Evolutionary conservation across 2,113 vertebrate species (phyloP), one percentile per base, ranked within the genome.

Genomic region (Ammodytes dubius): DNA sequence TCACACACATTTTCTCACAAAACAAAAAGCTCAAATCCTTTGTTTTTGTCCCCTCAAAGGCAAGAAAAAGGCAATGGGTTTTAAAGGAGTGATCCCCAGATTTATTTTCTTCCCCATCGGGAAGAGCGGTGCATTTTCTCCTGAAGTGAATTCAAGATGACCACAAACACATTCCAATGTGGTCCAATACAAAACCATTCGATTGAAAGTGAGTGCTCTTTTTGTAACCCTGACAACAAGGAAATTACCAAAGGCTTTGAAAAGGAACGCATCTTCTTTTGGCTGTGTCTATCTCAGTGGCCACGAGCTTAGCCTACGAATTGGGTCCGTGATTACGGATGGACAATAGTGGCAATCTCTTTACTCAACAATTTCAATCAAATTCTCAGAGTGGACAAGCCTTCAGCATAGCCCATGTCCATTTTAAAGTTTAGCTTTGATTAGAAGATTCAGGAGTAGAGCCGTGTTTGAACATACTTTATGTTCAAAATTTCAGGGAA

Each of bases 21-120:
- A 80, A 87, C 73, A 85, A 86, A 88, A 59, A 86, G 72, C 79
- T 85, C 68, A 88, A 91, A 89, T 87, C 83, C 82, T 93, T 93
- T 91, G 85, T 91, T 93, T 27, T 91, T 87, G 86, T 67, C 63
- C 81, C 85, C 90, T 90, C 81, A 85, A 91, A 92, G 88, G 89
- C 84, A 80, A 80, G 86, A 91, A 91, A 84, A 86, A 87, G 86
- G 77, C 88, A 81, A 87, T 87, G 49, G 83, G 79, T 91, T 90
- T 93, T 92, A 82, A 90, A 90, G 88, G 79, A 90, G 82, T 86
- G 90, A 93, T 92, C 88, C 84, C 53, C 17, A 84, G 82, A 87
- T 87, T 71, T 87, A 77, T 81, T 82, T 88, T 86, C 81, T 77
- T 73, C 61, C 70, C 83, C 72, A 74, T 66, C 56, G 87, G 81